Percentiles rank a stretch among this genome's conserved stretches.
Evolutionary conservation across 2,888 invertebrate species (phyloP).

Genomic region (Pogonocherus hispidulus): DNA sequence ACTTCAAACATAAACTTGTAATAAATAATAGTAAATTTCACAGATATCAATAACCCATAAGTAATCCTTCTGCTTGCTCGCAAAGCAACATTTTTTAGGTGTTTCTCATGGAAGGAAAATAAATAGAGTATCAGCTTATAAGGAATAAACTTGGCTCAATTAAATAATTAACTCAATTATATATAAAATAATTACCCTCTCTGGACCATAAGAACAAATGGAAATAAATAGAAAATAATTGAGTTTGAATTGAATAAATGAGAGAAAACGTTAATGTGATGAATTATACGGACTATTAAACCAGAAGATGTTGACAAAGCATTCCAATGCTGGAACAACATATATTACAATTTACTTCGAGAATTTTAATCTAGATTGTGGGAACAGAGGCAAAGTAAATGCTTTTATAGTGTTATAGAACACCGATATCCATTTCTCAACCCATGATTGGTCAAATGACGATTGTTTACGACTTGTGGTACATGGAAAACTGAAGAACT

Average conservation of each 20-base stretch:
- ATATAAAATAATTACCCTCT: slow-evolving; percentile 7
- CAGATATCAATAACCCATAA: slow-evolving; percentile 9
- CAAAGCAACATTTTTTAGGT: background rate
- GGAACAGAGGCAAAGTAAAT: background rate
- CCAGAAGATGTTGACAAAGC: slow-evolving; percentile 5
- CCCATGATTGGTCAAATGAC: too few species aligned
- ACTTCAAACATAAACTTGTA: background rate
- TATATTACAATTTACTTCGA: background rate
- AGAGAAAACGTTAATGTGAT: slow-evolving; percentile 9
- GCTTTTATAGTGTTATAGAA: background rate
- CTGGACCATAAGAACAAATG: background rate
- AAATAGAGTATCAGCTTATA: background rate
- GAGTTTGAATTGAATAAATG: slow-evolving; percentile 15
- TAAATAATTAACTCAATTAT: slow-evolving; percentile 18
- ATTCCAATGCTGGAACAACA: background rate
- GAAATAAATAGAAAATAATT: slow-evolving; percentile 9
- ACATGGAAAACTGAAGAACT: too few species aligned
- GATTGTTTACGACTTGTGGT: too few species aligned
- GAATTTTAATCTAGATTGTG: background rate
- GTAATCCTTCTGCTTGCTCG: background rate
- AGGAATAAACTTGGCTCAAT: slow-evolving; percentile 4
- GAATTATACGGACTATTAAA: slow-evolving; percentile 12
- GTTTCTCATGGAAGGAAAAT: slow-evolving; percentile 1
- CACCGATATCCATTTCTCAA: background rate
- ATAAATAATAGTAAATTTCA: background rate